Conservation (phyloP, 1,140 invertebrate species). For the Pteromalus puparum region DNA sequence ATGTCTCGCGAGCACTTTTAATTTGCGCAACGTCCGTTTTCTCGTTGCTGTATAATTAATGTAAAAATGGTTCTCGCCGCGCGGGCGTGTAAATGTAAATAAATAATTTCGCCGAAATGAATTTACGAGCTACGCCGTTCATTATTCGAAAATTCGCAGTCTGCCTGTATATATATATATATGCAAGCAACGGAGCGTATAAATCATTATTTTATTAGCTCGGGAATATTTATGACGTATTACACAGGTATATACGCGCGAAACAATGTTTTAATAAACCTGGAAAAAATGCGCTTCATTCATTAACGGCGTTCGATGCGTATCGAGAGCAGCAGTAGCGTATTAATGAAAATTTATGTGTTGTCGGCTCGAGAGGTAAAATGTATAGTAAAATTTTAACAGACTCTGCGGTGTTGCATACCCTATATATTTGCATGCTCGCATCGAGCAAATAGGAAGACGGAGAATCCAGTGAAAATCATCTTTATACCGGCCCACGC, state of each 20-base stretch:
- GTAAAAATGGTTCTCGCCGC: not conserved
- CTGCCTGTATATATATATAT: not conserved
- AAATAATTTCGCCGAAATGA: not conserved
- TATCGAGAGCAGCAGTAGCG: no score
- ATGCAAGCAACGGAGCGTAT: not conserved
- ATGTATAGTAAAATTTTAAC: no score
- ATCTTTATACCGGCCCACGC: not conserved
- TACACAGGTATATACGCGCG: not conserved
- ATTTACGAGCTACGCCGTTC: not conserved
- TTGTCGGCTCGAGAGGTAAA: no score
- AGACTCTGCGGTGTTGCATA: not conserved
- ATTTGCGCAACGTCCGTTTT: not conserved
- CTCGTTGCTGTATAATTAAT: not conserved
- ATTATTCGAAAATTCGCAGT: not conserved
- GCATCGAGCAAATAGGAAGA: no score
- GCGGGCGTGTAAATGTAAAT: not conserved
- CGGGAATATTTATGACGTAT: not conserved
- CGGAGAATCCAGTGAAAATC: no score
- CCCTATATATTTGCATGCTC: no score
- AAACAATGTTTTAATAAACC: conserved; percentile 1
- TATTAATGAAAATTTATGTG: no score
- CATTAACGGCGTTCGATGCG: no score
- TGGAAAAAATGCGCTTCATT: not conserved
- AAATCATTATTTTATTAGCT: conserved; percentile 2
- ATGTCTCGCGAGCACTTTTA: not conserved